Conservation (phyloP, 2,113 vertebrate genomes). For the Nibea albiflora region DNA sequence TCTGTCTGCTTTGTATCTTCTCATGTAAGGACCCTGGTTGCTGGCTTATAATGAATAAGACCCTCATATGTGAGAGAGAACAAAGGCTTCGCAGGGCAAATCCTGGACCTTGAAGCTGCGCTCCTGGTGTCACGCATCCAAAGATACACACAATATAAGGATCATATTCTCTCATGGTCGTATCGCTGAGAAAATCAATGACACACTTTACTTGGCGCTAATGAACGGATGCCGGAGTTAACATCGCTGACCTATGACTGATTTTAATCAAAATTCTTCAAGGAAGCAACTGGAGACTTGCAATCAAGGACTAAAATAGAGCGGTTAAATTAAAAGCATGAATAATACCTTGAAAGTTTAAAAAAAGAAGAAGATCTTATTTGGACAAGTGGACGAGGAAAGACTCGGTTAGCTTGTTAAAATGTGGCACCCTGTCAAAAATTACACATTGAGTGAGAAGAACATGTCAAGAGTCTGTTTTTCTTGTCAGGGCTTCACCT, state of each 20-base stretch:
- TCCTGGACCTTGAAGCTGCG: neutral
- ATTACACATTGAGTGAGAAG: neutral
- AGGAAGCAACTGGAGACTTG: neutral
- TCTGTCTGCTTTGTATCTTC: too few species aligned
- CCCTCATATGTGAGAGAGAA: too few species aligned
- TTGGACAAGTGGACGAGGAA: neutral
- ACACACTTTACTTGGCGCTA: neutral
- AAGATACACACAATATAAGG: neutral
- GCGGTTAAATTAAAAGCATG: neutral
- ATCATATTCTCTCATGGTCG: neutral
- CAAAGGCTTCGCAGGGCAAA: neutral
- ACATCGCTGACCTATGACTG: slow-evolving; percentile 3
- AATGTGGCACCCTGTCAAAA: slow-evolving; percentile 36
- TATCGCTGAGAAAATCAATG: slow-evolving; percentile 4
- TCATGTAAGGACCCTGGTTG: too few species aligned
- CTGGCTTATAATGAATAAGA: too few species aligned
- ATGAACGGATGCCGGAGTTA: neutral
- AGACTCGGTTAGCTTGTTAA: slow-evolving; percentile 21
- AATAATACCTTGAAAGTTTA: neutral
- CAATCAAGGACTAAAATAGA: neutral
- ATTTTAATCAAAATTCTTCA: slow-evolving; percentile 14
- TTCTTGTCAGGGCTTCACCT: slow-evolving; percentile 47
- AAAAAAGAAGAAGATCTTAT: neutral
- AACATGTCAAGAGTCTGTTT: neutral
- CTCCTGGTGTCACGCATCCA: neutral